Conservation (phyloP, 2,113 vertebrate genomes). For the Phalacrocorax carbo region DNA sequence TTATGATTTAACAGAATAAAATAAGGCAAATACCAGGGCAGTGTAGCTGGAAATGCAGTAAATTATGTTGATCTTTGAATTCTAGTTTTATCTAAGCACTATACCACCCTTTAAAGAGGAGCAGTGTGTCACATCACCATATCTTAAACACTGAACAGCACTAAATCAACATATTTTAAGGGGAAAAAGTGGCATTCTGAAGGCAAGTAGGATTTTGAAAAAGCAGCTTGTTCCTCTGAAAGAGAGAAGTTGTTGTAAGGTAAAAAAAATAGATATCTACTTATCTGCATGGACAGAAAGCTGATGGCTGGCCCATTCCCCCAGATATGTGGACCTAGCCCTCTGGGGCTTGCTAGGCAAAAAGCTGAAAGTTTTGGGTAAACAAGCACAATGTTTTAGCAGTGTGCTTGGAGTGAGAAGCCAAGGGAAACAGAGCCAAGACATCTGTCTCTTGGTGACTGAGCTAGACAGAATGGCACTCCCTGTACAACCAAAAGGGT, state of each 20-base stretch:
- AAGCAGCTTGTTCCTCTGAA: background rate
- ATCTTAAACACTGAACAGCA: background rate
- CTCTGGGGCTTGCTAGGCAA: background rate
- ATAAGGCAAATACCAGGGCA: background rate
- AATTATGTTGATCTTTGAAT: background rate
- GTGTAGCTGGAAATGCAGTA: background rate
- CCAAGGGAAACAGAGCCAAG: background rate
- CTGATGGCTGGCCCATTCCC: background rate
- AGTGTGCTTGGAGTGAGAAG: background rate
- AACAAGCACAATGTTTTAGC: background rate
- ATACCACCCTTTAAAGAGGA: background rate
- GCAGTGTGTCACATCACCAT: rapidly evolving
- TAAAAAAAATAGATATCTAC: background rate
- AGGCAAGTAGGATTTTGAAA: background rate
- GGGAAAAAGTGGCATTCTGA: background rate
- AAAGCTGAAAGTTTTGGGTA: background rate
- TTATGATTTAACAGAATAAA: background rate
- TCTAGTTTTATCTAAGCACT: background rate
- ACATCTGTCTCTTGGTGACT: background rate
- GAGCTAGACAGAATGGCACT: background rate
- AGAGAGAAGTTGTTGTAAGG: background rate
- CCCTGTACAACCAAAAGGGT: background rate
- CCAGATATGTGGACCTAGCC: background rate
- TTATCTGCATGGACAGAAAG: background rate
- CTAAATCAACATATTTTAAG: background rate